Percentiles rank a stretch among this genome's conserved stretches.
Evolutionary conservation across 2,797 vertebrate species (phyloP).

Genomic region (Mareca strepera): DNA sequence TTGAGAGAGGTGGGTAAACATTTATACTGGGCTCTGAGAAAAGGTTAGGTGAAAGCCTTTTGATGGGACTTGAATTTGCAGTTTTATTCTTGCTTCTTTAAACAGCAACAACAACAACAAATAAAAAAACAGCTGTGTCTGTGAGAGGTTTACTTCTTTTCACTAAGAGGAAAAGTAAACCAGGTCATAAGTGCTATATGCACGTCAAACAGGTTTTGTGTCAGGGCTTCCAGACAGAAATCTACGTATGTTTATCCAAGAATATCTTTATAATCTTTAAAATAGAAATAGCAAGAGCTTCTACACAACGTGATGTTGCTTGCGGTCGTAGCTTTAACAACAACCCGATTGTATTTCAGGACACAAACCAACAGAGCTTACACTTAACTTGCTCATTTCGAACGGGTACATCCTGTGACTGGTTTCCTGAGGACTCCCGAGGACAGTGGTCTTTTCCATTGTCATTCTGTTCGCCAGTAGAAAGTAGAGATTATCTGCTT

Average conservation of each 20-base stretch:
- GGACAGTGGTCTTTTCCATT: conserved; percentile 52
- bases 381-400: not conserved
- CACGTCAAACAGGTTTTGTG: not conserved
- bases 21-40: conserved; percentile 27
- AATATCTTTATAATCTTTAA: not conserved
- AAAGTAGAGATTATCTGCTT: conserved; percentile 13
- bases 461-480: not conserved
- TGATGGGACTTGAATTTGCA: not conserved
- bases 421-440: conserved; percentile 15
- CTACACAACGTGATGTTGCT: not conserved
- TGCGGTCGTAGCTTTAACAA: not conserved
- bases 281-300: not conserved
- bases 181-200: not conserved
- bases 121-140: not conserved
- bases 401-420: conserved; percentile 22
- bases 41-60: conserved; percentile 40
- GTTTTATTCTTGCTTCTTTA: conserved; percentile 15
- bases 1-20: conserved; percentile 21
- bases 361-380: not conserved
- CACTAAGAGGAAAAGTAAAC: not conserved
- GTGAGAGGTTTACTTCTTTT: not conserved
- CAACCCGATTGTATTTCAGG: not conserved
- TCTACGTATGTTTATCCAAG: not conserved
- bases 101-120: not conserved
- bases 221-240: not conserved